Percentiles rank a stretch among this genome's conserved stretches.
Conservation (phyloP, 2,797 vertebrate genomes). For the Borostomias antarcticus region DNA sequence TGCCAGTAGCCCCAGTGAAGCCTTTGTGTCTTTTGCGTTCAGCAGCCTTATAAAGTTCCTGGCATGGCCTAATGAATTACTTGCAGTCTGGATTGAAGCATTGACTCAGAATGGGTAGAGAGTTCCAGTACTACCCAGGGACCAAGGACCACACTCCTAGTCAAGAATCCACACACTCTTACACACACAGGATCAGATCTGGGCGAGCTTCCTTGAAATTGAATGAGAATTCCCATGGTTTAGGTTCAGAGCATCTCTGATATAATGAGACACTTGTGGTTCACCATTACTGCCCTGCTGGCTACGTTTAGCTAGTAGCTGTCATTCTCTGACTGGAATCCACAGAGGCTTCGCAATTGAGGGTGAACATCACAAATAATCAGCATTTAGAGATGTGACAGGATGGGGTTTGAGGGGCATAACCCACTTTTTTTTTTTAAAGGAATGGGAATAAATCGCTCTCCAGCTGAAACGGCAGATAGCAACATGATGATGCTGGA, state of each 20-base stretch:
- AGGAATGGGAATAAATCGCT: not conserved
- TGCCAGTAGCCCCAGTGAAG: conserved; percentile 59
- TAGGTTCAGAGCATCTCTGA: conserved; percentile 35
- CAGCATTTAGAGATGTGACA: conserved; percentile 24
- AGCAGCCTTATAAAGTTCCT: conserved; percentile 56
- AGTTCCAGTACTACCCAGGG: conserved; percentile 39
- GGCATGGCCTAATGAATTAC: conserved; percentile 58
- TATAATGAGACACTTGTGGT: conserved; percentile 47
- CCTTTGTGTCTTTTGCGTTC: conserved; percentile 60
- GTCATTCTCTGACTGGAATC: conserved; percentile 31
- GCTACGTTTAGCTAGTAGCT: conserved; percentile 44
- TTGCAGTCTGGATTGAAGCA: conserved; percentile 51
- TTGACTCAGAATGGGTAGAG: conserved; percentile 50
- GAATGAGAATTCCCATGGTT: conserved; percentile 34
- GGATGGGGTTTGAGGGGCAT: not conserved
- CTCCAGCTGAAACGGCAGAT: too few species aligned
- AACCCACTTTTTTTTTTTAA: not conserved
- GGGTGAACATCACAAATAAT: conserved; percentile 28
- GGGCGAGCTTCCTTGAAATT: conserved; percentile 16
- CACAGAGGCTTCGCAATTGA: conserved; percentile 17
- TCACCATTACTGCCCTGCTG: conserved; percentile 49
- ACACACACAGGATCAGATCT: conserved; percentile 21
- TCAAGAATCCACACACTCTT: conserved; percentile 21
- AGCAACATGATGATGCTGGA: not conserved
- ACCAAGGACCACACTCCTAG: conserved; percentile 18